phyloP scores from a whole-genome alignment of 1,140 invertebrate genomes.

The Habropoda laboriosa region DNA sequence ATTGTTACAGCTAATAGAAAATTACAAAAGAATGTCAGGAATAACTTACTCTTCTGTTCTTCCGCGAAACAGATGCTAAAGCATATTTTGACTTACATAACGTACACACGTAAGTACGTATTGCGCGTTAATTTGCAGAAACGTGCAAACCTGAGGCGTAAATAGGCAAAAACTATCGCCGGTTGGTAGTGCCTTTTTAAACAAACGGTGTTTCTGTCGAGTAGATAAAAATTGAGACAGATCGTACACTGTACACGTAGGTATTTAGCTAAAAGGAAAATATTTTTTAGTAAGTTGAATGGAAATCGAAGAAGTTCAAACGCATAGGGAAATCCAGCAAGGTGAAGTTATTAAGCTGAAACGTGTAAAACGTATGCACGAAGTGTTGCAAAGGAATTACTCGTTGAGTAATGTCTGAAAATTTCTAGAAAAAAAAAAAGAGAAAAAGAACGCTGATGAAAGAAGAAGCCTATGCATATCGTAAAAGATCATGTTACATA shows the following conservation, averaged over 20 bases:
- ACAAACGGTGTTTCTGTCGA: too few species aligned
- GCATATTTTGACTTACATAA: slow-evolving; percentile 45
- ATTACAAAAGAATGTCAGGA: background rate
- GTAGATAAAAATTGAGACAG: background rate
- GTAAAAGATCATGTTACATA: slow-evolving; percentile 13
- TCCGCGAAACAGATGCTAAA: background rate
- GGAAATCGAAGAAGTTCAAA: background rate
- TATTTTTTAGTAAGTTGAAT: background rate
- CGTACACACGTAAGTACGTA: background rate
- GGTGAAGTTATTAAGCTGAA: background rate
- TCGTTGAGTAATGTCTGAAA: background rate
- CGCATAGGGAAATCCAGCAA: background rate
- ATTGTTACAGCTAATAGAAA: background rate
- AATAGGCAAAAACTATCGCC: background rate
- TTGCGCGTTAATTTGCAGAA: background rate
- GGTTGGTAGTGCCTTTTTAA: background rate
- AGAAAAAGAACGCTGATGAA: background rate
- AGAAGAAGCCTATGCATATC: background rate
- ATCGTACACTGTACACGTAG: background rate
- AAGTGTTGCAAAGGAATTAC: background rate
- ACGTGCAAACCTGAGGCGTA: background rate
- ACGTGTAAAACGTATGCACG: too few species aligned
- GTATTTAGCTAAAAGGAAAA: background rate
- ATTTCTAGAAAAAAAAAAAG: background rate
- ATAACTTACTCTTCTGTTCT: background rate